Evolutionary conservation across 2,888 invertebrate genomes (phyloP), one percentile per base, ranked within the genome.

Genomic region (Noctua janthina): DNA sequence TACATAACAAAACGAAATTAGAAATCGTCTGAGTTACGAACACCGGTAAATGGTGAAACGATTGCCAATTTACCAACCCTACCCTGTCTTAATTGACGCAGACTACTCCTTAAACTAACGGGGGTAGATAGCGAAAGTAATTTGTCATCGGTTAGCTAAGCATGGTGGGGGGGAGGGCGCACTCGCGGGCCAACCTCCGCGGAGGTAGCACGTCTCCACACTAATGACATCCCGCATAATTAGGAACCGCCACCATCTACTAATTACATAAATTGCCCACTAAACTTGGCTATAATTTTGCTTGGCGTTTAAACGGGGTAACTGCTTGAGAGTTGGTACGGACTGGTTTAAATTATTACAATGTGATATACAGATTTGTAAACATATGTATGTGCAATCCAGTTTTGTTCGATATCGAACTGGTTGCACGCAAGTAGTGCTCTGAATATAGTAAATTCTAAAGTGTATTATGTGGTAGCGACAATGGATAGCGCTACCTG

Each of bases 71-170:
- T 96, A 94, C 93, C 93, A 94, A 94, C 96, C 96, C 96, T 94
- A 95, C 95, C 96, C 94, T 91, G 93, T 93, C 94, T 95, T 96
- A 96, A 97, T 96, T 96, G 96, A 94, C 94, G 95, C 93, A 95
- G 95, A 96, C 95, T 95, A 96, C 95, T 94, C 94, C 95, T 94
- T 94, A 94, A 95, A 96, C 96, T 96, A 96, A 93, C 93, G 93
- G 91, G 92, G 93, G 94, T 93, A 94, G 89, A 90, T 93, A 94
- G 94, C 93, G 93, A 95, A 95, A 94, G 95, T 96, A 96, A 97
- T 97, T 96, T 96, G 96, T 96, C 96, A 97, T 96, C 96, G 95
- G 96, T 95, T 96, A 95, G 95, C 95, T 95, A 95, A 95, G 95
- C 94, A 94, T 93, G 93, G 93, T 93, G 91, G 90, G 85, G 89